These are phyloP conservation scores for Meteorus sp. DNA, from an alignment of 1,140 invertebrate genomes.

Conservation along the genomic window DNA sequence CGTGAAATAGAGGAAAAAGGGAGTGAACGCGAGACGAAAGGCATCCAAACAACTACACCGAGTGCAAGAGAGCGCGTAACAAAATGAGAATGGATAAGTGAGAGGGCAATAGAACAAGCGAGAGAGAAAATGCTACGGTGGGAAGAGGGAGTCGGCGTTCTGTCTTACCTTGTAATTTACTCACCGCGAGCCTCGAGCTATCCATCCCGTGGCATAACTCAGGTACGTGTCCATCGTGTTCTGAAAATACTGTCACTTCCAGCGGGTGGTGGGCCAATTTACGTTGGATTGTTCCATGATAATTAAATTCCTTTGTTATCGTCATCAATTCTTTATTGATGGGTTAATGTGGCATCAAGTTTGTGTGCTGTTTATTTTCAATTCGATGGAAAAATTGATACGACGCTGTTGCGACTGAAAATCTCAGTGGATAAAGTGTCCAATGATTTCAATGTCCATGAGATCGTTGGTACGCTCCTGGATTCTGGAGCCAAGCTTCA, in stretches of 20 bases:
- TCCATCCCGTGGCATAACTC: constrained; percentile 53
- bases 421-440: background rate
- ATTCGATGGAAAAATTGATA: background rate
- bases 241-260: constrained; percentile 10
- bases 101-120: too few species aligned
- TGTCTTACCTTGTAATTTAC: constrained; percentile 58
- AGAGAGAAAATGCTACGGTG: constrained; percentile 7
- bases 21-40: constrained; percentile 4
- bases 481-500: constrained; percentile 41
- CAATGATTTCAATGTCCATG: background rate
- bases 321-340: background rate
- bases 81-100: constrained; percentile 32
- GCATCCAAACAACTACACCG: background rate
- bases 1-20: background rate
- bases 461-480: constrained; percentile 3
- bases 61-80: background rate
- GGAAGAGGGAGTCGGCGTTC: constrained; percentile 45
- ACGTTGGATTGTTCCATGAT: too few species aligned
- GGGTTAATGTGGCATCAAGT: background rate
- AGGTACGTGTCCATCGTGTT: constrained; percentile 35
- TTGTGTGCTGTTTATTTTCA: background rate
- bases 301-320: background rate
- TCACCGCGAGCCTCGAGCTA: constrained; percentile 54
- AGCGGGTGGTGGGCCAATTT: too few species aligned
- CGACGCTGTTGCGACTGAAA: background rate